Conservation (phyloP, 2,888 invertebrate species). For the Hermaeophaga mercurialis region DNA sequence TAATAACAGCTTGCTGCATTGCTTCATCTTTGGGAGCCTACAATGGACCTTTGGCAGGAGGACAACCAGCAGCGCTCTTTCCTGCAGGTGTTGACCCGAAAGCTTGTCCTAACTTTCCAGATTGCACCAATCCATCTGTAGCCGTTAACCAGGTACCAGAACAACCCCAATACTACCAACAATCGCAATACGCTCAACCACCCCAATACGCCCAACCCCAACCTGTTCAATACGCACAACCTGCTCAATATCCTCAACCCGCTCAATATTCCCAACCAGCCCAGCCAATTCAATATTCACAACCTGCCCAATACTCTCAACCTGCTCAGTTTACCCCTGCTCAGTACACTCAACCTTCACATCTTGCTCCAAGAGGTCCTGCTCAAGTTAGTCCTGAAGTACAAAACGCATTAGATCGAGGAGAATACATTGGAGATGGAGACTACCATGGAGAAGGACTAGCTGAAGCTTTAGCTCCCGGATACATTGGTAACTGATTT, state of each 20-base stretch:
- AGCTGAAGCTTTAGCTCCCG: slow-evolving; percentile 54
- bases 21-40: slow-evolving; percentile 42
- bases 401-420: slow-evolving; percentile 48
- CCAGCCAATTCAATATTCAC: slow-evolving; percentile 32
- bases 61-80: slow-evolving; percentile 47
- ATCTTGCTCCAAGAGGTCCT: slow-evolving; percentile 40
- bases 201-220: slow-evolving; percentile 31
- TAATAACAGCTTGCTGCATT: slow-evolving; percentile 47
- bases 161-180: slow-evolving; percentile 8
- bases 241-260: slow-evolving; percentile 30
- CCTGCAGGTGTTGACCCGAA: slow-evolving; percentile 50
- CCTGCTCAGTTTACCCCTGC: slow-evolving; percentile 35
- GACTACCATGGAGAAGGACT: slow-evolving; percentile 58
- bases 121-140: slow-evolving; percentile 48
- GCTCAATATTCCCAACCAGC: slow-evolving; percentile 22
- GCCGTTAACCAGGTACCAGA: slow-evolving; percentile 40
- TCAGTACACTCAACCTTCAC: slow-evolving; percentile 40
- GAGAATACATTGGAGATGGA: slow-evolving; percentile 55
- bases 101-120: slow-evolving; percentile 51
- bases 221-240: slow-evolving; percentile 36
- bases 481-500: slow-evolving; percentile 36
- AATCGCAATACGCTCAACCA: slow-evolving; percentile 19
- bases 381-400: slow-evolving; percentile 44
- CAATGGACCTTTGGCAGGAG: slow-evolving; percentile 49
- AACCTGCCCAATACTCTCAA: slow-evolving; percentile 34